Conservation (phyloP, 2,888 invertebrate genomes). For the Rotaria macrura region DNA sequence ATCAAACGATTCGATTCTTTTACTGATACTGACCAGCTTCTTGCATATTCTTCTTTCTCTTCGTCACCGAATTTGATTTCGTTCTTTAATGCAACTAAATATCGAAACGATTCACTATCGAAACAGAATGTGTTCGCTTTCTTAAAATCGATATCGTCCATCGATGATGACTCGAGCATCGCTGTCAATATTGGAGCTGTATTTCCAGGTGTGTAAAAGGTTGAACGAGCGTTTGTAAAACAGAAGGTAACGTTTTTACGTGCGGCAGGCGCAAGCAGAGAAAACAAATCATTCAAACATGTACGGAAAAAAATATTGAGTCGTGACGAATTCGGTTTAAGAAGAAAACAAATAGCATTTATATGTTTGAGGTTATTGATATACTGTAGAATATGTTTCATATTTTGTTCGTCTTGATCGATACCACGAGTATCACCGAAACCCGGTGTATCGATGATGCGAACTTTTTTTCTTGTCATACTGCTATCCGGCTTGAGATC, state of each 20-base stretch:
- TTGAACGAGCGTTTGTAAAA: neutral
- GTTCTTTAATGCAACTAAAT: neutral
- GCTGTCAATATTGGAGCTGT: neutral
- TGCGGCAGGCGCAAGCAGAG: neutral
- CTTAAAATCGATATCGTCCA: neutral
- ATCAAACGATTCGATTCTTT: neutral
- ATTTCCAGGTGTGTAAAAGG: neutral
- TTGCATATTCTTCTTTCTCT: neutral
- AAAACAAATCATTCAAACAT: no score
- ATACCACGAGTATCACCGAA: neutral
- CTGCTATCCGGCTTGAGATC: neutral
- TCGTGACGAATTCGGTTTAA: no score
- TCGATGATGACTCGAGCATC: neutral
- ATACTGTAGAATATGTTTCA: constrained; percentile 2
- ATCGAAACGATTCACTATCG: neutral
- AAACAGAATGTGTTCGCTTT: neutral
- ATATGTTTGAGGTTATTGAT: neutral
- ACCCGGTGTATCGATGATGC: neutral
- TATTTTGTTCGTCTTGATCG: neutral
- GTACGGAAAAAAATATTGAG: no score
- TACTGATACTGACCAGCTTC: neutral
- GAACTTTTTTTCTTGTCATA: neutral
- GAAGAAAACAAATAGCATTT: neutral
- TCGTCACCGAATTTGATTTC: neutral
- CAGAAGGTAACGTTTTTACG: neutral